Evolutionary conservation across 1,140 invertebrate genomes (phyloP), one percentile per base, ranked within the genome.

Genomic region (Drosophila teissieri): DNA sequence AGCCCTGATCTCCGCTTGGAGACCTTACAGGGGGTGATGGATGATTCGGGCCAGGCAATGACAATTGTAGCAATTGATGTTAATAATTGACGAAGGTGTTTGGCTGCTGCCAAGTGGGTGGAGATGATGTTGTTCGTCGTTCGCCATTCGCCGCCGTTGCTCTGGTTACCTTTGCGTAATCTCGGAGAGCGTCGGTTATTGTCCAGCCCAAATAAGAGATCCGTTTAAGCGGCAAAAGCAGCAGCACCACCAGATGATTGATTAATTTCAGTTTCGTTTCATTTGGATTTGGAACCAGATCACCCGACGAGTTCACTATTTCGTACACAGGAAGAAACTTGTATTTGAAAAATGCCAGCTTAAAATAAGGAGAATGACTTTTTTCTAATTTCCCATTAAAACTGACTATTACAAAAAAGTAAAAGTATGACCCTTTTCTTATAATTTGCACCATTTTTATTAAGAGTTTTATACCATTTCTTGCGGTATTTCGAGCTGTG

Each of bases 221-320:
- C 84, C 84, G 84, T 89, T 89, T 89, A 89, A 72, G 56, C 61
- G 48, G 73, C 60, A 73, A 67, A 39, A 70, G 52, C 61, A 36
- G 72, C 58, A 74, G 63, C 36, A 19, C 12, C 53, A 45, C 36
- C 81, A 72, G 73, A 91, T 91, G 90, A 91, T 91, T 91, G 90
- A 91, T 91, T 91, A 90, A 91, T 91, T 91, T 91, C 80, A 91
- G 83, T 91, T 91, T 88, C 80, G 64, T 88, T 91, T 84, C 69
- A 78, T 80, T 85, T 84, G 68, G 61, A 48, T 53, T 55, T 69
- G 77, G 72, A 78, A 90, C 48, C 69, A 81, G 78, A 80, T 77
- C 80, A 60, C 27, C 39, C 61, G 52, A 68, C 64, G 61, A 68
- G 61, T 52, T 68, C 19, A 15, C 22, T 27, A 64, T 52, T 49